Base-by-base conservation (phyloP, 2,113 vertebrate species). In the Candoia aspera region DNA sequence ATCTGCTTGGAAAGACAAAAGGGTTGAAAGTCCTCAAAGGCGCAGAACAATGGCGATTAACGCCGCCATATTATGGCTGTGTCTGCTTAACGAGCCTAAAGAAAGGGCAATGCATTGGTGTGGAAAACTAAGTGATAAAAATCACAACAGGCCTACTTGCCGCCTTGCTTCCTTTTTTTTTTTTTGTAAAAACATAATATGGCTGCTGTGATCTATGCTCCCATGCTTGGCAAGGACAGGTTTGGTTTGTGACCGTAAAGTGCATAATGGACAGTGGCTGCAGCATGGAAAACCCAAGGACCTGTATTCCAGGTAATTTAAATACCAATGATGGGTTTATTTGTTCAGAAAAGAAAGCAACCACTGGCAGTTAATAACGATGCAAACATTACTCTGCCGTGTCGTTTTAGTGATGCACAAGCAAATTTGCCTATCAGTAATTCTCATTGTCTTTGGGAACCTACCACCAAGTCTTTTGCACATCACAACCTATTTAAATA, bases 1-100 rank as follows among this genome's bases (percentile, higher is more conserved):
- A 73, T 86, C 46, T 24, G 49, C 53, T 64, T 8, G 90, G 90
- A 13, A 53, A 53, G 26, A 23, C 6, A 68, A 73, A 90, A 23
- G 53, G 37, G 11, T 91, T 91, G 94, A 87, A 93, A 84, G 37
- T 62, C 58, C 87, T 49, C 17, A 86, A 6, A 93, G 88, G 6
- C 86, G 33, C n/a, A 8, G 79, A 54, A 42, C 91, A 92, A 95
- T 92, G 86, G 90, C 73, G 55, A 91, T 87, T 92, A 93, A 95
- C 37, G 90, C 15, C 84, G 33, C 90, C 15, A 42, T 79, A 73
- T 54, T 96, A 91, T 93, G 91, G 91, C 91, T n/a, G 68, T 57
- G 91, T 42, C 57, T 90, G 29, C 90, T 96, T 94, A 95, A 95
- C 92, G 91, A 91, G 91, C 49, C 94, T 93, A 95, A 95, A 95